phyloP scores from a whole-genome alignment of 2,113 vertebrate species.

The Chionomys nivalis region DNA sequence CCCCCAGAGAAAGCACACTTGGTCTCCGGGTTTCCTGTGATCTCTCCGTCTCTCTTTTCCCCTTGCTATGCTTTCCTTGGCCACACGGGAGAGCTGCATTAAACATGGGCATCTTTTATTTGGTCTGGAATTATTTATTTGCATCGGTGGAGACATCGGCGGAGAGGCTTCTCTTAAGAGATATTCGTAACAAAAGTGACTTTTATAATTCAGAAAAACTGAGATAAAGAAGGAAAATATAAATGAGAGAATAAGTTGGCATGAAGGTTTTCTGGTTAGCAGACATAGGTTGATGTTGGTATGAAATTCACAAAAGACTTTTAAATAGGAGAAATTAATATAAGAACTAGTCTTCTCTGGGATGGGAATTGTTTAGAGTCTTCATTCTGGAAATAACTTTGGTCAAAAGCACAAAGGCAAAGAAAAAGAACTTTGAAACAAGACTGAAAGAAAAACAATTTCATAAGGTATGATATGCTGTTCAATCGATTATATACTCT shows the following conservation, averaged over 20 bases:
- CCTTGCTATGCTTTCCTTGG: no score
- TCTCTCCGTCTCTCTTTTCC: no score
- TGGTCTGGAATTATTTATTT: no score
- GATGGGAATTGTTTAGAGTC: background rate
- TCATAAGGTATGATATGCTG: slow-evolving; percentile 48
- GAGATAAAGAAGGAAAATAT: background rate
- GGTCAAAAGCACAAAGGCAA: slow-evolving; percentile 61
- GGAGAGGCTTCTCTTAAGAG: no score
- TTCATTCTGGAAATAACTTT: background rate
- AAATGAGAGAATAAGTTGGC: slow-evolving; percentile 37
- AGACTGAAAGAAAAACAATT: slow-evolving; percentile 67
- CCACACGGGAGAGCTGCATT: no score
- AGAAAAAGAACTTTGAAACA: slow-evolving; percentile 65
- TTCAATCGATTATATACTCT: slow-evolving; percentile 50
- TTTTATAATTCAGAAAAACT: slow-evolving; percentile 30
- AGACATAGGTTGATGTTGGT: slow-evolving; percentile 1
- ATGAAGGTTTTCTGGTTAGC: slow-evolving; percentile 10
- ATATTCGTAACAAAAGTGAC: background rate
- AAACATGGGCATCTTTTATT: no score
- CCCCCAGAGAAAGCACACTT: no score
- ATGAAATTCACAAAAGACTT: slow-evolving; percentile 51
- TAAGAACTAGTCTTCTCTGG: slow-evolving; percentile 20
- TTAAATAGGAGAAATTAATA: slow-evolving; percentile 5
- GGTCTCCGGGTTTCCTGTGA: no score
- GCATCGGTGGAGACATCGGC: no score